Evolutionary conservation across 2,888 invertebrate species (phyloP).

Genomic region (Peribatodes rhomboidaria): DNA sequence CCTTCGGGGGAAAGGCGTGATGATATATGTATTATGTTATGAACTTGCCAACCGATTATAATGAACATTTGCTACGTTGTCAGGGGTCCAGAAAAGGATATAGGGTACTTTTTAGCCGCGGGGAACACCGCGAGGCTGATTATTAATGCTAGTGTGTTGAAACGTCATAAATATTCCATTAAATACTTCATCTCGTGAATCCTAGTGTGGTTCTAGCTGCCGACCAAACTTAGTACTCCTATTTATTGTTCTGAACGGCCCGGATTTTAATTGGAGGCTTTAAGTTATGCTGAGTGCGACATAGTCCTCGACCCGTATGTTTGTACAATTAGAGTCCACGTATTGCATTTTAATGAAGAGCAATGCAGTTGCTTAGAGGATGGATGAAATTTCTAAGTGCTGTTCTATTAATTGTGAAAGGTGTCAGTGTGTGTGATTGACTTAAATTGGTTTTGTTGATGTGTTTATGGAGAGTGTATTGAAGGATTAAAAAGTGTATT

Average conservation of each 20-base stretch:
- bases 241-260: constrained; percentile 23
- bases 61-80: no score
- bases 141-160: not conserved
- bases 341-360: constrained; percentile 8
- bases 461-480: no score
- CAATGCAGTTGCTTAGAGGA: not conserved
- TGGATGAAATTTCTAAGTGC: not conserved
- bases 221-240: constrained; percentile 7
- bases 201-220: constrained; percentile 6
- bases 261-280: constrained; percentile 36
- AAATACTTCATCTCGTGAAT: not conserved
- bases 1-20: no score
- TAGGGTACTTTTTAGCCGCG: no score
- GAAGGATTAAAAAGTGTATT: no score
- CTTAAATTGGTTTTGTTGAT: no score
- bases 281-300: constrained; percentile 16
- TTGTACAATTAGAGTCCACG: constrained; percentile 21
- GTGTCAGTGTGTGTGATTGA: no score
- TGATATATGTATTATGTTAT: no score
- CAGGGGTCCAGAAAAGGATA: no score
- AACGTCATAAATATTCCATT: not conserved
- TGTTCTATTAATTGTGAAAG: not conserved
- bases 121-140: not conserved
- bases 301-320: constrained; percentile 19
- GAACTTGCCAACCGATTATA: no score